phyloP scores from a whole-genome alignment of 2,113 vertebrate genomes.

The Pogonocichla stellata region DNA sequence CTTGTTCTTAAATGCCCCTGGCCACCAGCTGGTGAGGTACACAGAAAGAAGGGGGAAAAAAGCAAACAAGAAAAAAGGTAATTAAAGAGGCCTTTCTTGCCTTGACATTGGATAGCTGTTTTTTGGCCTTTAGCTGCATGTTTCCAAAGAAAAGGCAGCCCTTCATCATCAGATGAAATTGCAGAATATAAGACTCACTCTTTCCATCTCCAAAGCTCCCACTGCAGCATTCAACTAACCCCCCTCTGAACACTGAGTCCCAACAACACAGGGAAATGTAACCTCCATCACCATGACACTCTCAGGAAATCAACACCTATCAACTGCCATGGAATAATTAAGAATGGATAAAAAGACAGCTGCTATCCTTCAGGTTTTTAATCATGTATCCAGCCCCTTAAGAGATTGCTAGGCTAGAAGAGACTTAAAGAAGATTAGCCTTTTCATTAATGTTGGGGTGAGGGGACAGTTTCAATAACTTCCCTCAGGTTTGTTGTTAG shows the following conservation, averaged over 20 bases:
- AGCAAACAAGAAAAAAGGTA: neutral
- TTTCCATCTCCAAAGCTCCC: constrained; percentile 35
- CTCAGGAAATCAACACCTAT: constrained; percentile 66
- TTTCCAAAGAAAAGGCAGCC: constrained; percentile 52
- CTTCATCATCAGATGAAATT: constrained; percentile 32
- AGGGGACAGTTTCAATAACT: constrained; percentile 44
- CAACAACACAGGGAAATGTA: constrained; percentile 65
- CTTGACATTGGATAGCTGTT: constrained; percentile 70
- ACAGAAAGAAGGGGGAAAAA: neutral
- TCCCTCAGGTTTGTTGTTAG: neutral
- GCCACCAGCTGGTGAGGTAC: constrained; percentile 38
- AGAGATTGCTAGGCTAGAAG: constrained; percentile 81
- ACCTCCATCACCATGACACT: constrained; percentile 59
- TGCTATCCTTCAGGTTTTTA: constrained; percentile 76
- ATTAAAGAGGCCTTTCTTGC: constrained; percentile 25
- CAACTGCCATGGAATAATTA: constrained; percentile 69
- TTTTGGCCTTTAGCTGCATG: constrained; percentile 48
- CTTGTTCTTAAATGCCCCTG: neutral
- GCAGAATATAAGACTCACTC: constrained; percentile 32
- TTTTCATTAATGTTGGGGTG: constrained; percentile 63
- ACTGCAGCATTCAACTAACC: neutral
- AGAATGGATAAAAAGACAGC: constrained; percentile 78
- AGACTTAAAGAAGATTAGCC: constrained; percentile 80
- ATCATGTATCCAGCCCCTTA: constrained; percentile 70
- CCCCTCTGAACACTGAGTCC: constrained; percentile 69